A percentile compares a stretch with the other conserved stretches of the same genome.
phyloP scores from a whole-genome alignment of 2,113 vertebrate genomes.

The Pygoscelis antarcticus region DNA sequence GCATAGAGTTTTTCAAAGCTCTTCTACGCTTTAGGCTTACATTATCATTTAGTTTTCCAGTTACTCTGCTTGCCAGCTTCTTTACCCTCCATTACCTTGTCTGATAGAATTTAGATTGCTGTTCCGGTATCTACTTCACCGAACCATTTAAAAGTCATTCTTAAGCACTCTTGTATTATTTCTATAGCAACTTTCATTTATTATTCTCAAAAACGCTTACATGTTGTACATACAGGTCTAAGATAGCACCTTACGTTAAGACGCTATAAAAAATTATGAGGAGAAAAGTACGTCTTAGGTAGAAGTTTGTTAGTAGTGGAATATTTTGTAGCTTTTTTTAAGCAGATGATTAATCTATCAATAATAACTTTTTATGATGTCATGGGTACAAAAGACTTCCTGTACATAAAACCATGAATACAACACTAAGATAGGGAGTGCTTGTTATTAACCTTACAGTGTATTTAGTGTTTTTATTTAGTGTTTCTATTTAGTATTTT shows the following conservation, averaged over 20 bases:
- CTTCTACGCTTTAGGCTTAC: neutral
- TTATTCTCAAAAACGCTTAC: neutral
- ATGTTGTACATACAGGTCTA: neutral
- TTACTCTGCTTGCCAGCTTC: conserved; percentile 1
- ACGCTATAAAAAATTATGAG: neutral
- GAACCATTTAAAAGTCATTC: conserved; percentile 29
- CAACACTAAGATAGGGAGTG: neutral
- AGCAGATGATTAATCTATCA: neutral
- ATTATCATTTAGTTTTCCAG: conserved; percentile 33
- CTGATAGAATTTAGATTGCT: conserved; percentile 52
- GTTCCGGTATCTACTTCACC: conserved; percentile 7
- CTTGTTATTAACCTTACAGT: neutral
- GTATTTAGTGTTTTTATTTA: neutral
- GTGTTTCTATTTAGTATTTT: neutral
- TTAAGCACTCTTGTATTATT: conserved; percentile 35
- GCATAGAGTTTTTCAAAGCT: conserved; percentile 10
- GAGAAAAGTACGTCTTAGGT: neutral
- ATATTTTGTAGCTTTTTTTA: neutral
- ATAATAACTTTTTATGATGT: neutral
- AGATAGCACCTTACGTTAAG: neutral
- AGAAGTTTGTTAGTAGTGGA: neutral
- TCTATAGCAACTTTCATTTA: neutral
- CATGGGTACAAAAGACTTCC: neutral
- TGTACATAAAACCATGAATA: neutral
- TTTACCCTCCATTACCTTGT: conserved; percentile 29